These are phyloP conservation scores for Meloidogyne chitwoodi DNA, from an alignment of 1,140 invertebrate genomes.

Conservation along the genomic window DNA sequence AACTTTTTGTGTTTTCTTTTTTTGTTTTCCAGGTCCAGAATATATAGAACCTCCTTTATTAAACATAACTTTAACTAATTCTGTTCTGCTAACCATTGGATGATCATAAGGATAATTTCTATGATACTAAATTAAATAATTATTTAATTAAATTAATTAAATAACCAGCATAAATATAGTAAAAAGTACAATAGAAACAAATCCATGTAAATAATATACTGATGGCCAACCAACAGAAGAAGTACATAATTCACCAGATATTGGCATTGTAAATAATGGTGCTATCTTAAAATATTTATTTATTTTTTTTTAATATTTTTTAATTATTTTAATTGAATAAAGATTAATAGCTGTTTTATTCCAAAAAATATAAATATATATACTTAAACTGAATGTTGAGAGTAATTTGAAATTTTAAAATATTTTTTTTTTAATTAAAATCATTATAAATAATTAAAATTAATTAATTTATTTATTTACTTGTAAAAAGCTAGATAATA, in stretches of 20 bases:
- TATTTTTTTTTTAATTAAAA: too few species aligned
- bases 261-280: constrained; percentile 53
- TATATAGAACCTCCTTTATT: constrained; percentile 46
- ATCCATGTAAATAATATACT: constrained; percentile 52
- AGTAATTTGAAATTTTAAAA: too few species aligned
- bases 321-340: too few species aligned
- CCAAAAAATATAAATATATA: too few species aligned
- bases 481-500: constrained; percentile 45
- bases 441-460: too few species aligned
- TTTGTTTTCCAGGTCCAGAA: constrained; percentile 34
- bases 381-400: too few species aligned
- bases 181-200: constrained; percentile 46
- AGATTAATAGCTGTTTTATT: too few species aligned
- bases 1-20: constrained; percentile 45
- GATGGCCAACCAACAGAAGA: constrained; percentile 40
- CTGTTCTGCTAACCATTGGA: constrained; percentile 38
- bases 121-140: constrained; percentile 32
- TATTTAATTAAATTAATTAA: neutral
- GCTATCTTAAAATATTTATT: constrained; percentile 38
- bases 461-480: neutral
- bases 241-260: constrained; percentile 50
- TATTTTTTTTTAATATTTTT: too few species aligned
- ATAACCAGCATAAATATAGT: constrained; percentile 42
- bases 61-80: constrained; percentile 45
- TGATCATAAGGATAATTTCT: constrained; percentile 45